Base-by-base conservation (phyloP, 1,140 invertebrate species). In the Samia ricini region DNA sequence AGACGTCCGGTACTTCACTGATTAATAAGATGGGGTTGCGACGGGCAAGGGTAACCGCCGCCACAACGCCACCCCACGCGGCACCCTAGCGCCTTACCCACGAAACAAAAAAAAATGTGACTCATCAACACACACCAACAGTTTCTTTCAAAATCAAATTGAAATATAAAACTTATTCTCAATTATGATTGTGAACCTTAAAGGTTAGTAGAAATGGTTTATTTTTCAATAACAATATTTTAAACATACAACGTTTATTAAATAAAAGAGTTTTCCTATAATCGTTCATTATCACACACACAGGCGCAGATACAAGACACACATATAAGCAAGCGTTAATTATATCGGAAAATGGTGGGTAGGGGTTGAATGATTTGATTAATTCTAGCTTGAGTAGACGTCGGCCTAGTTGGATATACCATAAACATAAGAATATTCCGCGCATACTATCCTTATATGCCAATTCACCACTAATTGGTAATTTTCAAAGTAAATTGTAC, bases 81-180 rank as follows among this genome's bases (percentile, higher is more conserved):
- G 70, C 82, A 75, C 82, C 88, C 85, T 77, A 71, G 77, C 83
- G 81, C 84, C 83, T 86, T 87, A 88, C 88, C 84, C 88, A 87
- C 88, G 80, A 88, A 87, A 90, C 84, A 88, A 88, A 90, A 89
- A 74, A 87, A 89, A 90, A 90, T 87, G 84, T 90, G 88, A 90
- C 88, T 90, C 88, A 90, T 90, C 88, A 90, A 90, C 87, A 69
- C 84, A 88, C 83, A 89, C 83, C 57, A 81, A 82, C 72, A 84
- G 77, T 74, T 75, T 76, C 6, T 29, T 29, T 29, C 26, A 29
- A 29, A 29, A 29, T 5, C 26, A 71, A 79, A 79, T 72, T 71
- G 78, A 77, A 85, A 74, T 61, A 63, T 68, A 69, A 65, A 56
- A 69, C 64, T 63, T 68, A 66, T 63, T 29, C 67, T 62, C 51